Conservation (phyloP, 2,797 vertebrate species). For the Sternarchorhynchus goeldii region DNA sequence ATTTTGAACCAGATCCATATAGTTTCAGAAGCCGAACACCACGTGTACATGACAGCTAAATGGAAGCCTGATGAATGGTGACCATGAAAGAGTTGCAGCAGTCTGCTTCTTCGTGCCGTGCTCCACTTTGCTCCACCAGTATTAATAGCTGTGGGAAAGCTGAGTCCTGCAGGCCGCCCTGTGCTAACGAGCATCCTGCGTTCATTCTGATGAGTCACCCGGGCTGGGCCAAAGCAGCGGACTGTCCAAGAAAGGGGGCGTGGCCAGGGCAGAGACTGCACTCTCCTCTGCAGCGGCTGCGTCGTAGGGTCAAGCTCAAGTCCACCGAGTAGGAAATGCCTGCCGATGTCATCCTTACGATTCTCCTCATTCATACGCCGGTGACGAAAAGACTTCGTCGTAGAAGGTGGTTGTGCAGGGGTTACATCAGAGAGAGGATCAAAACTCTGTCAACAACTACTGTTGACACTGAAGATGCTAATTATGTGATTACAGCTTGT, state of each 20-base stretch:
- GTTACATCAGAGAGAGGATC: not conserved
- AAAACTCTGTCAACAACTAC: conserved; percentile 1
- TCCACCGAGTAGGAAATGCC: not conserved
- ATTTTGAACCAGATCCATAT: not conserved
- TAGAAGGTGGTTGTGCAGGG: not conserved
- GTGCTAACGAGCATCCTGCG: conserved; percentile 20
- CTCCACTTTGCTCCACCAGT: conserved; percentile 65
- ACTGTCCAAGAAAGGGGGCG: conserved; percentile 52
- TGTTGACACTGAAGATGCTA: not conserved
- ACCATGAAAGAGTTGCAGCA: conserved; percentile 16
- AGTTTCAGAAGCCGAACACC: not conserved
- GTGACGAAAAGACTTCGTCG: not conserved
- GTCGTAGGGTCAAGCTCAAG: no score
- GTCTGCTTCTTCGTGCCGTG: conserved; percentile 56
- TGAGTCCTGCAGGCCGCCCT: conserved; percentile 22
- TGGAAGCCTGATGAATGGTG: conserved; percentile 18
- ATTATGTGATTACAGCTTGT: conserved; percentile 17
- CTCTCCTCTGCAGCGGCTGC: not conserved
- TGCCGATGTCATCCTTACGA: not conserved
- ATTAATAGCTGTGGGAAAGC: conserved; percentile 68
- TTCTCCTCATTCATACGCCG: no score
- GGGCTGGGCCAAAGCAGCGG: conserved; percentile 51
- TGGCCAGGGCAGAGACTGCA: not conserved
- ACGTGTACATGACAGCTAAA: conserved; percentile 2
- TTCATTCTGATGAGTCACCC: conserved; percentile 51